phyloP scores from a whole-genome alignment of 2,113 vertebrate species.

The Onychostoma macrolepis region DNA sequence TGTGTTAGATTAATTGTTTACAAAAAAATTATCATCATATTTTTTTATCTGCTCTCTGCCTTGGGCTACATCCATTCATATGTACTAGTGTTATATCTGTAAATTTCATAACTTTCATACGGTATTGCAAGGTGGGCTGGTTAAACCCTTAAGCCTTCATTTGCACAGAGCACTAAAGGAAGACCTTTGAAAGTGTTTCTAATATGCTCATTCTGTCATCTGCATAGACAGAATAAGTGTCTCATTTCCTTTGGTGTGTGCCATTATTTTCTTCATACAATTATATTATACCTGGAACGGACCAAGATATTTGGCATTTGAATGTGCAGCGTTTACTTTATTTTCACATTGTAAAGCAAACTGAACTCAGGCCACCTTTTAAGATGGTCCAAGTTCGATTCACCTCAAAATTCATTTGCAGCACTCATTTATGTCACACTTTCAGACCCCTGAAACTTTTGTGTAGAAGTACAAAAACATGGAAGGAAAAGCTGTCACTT shows the following conservation, averaged over 20 bases:
- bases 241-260: neutral
- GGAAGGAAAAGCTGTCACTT: neutral
- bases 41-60: neutral
- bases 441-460: neutral
- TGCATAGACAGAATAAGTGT: neutral
- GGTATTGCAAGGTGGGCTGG: neutral
- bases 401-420: neutral
- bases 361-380: neutral
- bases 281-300: neutral
- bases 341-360: too few relatives aligned
- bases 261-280: neutral
- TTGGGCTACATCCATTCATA: constrained; percentile 1
- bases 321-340: too few relatives aligned
- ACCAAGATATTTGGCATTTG: neutral
- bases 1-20: constrained; percentile 1
- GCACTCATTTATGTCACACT: neutral
- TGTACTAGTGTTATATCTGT: neutral
- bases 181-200: constrained; percentile 4
- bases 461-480: neutral
- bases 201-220: constrained; percentile 12
- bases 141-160: constrained; percentile 23
- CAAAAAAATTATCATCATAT: neutral
- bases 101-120: neutral
- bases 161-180: constrained; percentile 5
- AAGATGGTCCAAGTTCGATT: neutral